Percentiles rank a stretch among this genome's conserved stretches.
These are phyloP conservation scores for Catagonus wagneri DNA, from an alignment of 2,113 vertebrate genomes.

Conservation along the genomic window DNA sequence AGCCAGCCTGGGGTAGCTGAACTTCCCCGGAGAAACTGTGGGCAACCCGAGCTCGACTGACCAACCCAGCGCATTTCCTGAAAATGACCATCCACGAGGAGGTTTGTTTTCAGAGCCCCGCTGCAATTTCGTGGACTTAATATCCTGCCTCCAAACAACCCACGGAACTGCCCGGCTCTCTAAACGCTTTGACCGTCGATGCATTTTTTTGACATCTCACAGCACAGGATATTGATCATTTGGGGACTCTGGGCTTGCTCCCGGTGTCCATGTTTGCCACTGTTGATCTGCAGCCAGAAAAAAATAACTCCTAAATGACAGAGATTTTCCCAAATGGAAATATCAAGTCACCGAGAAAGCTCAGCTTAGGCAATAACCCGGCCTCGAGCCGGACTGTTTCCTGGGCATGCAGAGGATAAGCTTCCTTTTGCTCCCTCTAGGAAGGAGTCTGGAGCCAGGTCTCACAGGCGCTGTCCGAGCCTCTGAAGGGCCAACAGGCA, in stretches of 20 bases:
- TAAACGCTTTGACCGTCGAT: not conserved
- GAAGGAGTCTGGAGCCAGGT: not conserved
- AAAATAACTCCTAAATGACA: slow-evolving; percentile 63
- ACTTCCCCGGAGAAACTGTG: not conserved
- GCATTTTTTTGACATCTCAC: slow-evolving; percentile 53
- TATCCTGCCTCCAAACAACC: not conserved
- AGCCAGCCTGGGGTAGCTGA: not conserved
- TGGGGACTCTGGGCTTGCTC: slow-evolving; percentile 63
- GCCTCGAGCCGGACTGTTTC: not conserved
- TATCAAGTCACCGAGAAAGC: slow-evolving; percentile 40
- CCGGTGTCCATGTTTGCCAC: slow-evolving; percentile 66
- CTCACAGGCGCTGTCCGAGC: not conserved
- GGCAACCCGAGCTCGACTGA: not conserved
- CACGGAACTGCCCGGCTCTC: not conserved
- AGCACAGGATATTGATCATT: slow-evolving; percentile 73
- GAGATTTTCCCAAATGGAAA: slow-evolving; percentile 47
- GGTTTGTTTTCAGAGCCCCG: not conserved
- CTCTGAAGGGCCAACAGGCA: not conserved
- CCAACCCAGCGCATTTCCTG: not conserved
- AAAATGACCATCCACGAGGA: not conserved
- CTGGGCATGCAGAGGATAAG: not conserved
- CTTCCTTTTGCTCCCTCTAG: not conserved
- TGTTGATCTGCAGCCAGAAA: slow-evolving; percentile 57
- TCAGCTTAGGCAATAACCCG: not conserved
- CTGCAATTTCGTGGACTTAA: not conserved